A percentile compares a stretch with the other conserved stretches of the same genome.
Conservation (phyloP, 1,140 invertebrate species). For the Solenopsis invicta region DNA sequence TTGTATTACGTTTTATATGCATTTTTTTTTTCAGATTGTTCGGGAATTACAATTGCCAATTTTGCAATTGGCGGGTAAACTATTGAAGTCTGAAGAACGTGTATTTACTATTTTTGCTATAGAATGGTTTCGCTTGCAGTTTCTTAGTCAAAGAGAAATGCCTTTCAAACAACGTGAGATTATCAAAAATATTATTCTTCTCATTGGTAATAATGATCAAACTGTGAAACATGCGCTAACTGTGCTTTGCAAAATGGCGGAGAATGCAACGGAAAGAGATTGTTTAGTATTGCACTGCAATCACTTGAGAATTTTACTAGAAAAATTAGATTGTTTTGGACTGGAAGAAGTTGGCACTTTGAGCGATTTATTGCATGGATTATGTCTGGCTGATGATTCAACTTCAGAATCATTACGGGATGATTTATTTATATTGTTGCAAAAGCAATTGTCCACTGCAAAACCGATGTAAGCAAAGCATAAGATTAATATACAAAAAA, state of each 20-base stretch:
- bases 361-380: slow-evolving; percentile 87
- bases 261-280: slow-evolving; percentile 75
- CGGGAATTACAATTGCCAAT: slow-evolving; percentile 79
- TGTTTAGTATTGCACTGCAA: slow-evolving; percentile 83
- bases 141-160: slow-evolving; percentile 78
- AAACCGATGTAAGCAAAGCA: slow-evolving; percentile 82
- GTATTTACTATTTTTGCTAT: slow-evolving; percentile 80
- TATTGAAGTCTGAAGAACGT: slow-evolving; percentile 82
- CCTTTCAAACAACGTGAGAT: slow-evolving; percentile 83
- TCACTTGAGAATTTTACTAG: slow-evolving; percentile 87
- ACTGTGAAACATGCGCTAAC: slow-evolving; percentile 81
- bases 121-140: slow-evolving; percentile 83
- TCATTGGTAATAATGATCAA: slow-evolving; percentile 83
- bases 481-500: slow-evolving; percentile 34
- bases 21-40: slow-evolving; percentile 71
- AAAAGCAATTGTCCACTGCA: slow-evolving; percentile 89
- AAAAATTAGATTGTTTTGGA: slow-evolving; percentile 88
- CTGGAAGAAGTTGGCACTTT: slow-evolving; percentile 88
- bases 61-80: slow-evolving; percentile 77
- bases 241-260: slow-evolving; percentile 81
- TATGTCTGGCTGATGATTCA: slow-evolving; percentile 85
- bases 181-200: slow-evolving; percentile 79
- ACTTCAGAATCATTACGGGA: slow-evolving; percentile 87
- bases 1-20: not conserved
- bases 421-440: slow-evolving; percentile 89